Base-by-base conservation (phyloP, 2,113 vertebrate genomes). In the Pongo abelii region DNA sequence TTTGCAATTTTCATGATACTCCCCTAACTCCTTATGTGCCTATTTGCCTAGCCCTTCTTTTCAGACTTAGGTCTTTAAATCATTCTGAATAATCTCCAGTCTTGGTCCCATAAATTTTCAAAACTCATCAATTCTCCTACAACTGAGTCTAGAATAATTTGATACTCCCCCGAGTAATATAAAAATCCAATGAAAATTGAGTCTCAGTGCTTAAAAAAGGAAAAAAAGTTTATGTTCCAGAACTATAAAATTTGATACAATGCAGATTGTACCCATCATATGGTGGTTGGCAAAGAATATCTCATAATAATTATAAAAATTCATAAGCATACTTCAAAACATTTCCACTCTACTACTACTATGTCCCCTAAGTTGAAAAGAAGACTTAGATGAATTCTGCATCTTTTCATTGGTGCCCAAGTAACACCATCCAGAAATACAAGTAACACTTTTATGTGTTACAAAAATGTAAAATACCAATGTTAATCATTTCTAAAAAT, bases 391-490 rank as follows among this genome's bases (percentile, higher is more conserved):
- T 25, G 2, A 22, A 46, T 12, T 18, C 8, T 5, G 22, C 13
- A 0, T 38, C 40, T 50, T 8, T 9, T 5, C 52, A 25, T 8
- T 30, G 4, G 3, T 0, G 4, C 5, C 48, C 38, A 30, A 32
- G 32, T 38, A 38, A 13, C 57, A 4, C 6, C 1, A 48, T 22
- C 38, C 75, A 32, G 23, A 94, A 16, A 38, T 38, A 8, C 0
- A 27, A n/a, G 7, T 38, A 67, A n/a, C 48, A 38, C 3, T 1
- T 69, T 17, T 5, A 35, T 27, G 38, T 55, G 8, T 27, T 14
- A 70, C 25, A 12, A 87, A 55, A 35, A 57, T 20, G 50, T 57
- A 27, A 79, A 79, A 72, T 23, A 23, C 5, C n/a, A 80, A 70
- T 0, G 16, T 22, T 30, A 4, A 55, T 14, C 75, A 32, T 70